A percentile compares a stretch with the other conserved stretches of the same genome.
Evolutionary conservation across 2,888 invertebrate genomes (phyloP).

Genomic region (Serripes groenlandicus): DNA sequence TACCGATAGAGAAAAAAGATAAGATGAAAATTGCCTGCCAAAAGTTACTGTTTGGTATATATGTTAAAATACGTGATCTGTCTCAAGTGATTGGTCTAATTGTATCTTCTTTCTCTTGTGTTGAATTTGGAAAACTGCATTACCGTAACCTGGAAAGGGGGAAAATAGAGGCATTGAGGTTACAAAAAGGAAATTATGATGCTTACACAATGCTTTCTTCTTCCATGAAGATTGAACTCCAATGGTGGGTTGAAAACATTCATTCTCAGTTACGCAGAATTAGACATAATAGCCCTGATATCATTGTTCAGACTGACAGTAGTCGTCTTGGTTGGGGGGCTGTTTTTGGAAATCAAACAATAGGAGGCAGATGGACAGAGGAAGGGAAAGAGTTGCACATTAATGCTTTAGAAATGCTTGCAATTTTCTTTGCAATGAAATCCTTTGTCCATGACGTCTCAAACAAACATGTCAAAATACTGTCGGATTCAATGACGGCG

Average conservation of each 20-base stretch:
- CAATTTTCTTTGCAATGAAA: conserved; percentile 45
- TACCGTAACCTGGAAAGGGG: conserved; percentile 38
- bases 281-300: conserved; percentile 26
- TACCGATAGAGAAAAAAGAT: conserved; percentile 44
- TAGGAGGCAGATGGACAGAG: conserved; percentile 42
- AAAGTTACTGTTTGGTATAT: not conserved
- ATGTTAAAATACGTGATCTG: conserved; percentile 30
- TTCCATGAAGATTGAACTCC: conserved; percentile 21
- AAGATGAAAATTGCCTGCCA: conserved; percentile 28
- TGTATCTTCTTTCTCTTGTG: conserved; percentile 42
- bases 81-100: conserved; percentile 47
- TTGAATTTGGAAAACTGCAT: conserved; percentile 42
- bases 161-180: conserved; percentile 23
- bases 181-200: conserved; percentile 30
- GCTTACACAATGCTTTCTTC: conserved; percentile 28
- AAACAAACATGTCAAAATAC: conserved; percentile 42
- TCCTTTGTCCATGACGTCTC: conserved; percentile 17
- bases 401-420: conserved; percentile 56
- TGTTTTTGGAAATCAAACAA: conserved; percentile 7
- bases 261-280: conserved; percentile 19
- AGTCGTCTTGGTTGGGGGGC: conserved; percentile 35
- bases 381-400: conserved; percentile 47
- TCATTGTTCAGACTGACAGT: conserved; percentile 39
- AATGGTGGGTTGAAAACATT: conserved; percentile 54
- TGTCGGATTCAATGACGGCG: conserved; percentile 43